phyloP scores from a whole-genome alignment of 1,140 invertebrate species.

The Trichonephila inaurata region DNA sequence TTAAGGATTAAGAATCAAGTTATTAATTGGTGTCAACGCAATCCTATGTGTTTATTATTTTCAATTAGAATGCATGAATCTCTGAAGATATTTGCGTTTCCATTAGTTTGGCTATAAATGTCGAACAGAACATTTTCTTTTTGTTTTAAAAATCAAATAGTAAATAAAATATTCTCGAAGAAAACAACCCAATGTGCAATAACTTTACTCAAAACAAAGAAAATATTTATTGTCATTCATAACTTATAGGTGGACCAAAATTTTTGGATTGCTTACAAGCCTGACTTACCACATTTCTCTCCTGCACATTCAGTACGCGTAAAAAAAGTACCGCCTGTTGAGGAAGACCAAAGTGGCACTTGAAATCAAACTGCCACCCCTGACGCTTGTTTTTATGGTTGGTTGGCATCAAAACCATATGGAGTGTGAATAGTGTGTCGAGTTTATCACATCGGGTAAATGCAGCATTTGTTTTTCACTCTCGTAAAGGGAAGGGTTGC shows the following conservation, averaged over 20 bases:
- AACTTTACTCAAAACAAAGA: not conserved
- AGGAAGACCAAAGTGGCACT: not conserved
- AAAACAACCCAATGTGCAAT: not conserved
- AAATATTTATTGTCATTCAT: not conserved
- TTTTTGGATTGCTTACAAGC: not conserved
- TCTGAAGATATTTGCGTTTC: too few relatives aligned
- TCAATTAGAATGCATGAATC: too few relatives aligned
- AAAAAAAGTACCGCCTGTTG: not conserved
- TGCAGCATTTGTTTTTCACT: not conserved
- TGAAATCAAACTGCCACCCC: constrained; percentile 18
- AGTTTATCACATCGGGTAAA: not conserved
- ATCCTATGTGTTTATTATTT: too few relatives aligned
- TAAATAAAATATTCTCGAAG: not conserved
- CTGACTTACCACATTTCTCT: constrained; percentile 23
- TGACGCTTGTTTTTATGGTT: constrained; percentile 14
- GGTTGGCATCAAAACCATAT: constrained; percentile 27
- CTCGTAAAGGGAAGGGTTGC: not conserved
- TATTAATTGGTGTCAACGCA: too few relatives aligned
- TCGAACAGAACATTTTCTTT: too few relatives aligned
- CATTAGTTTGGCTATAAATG: too few relatives aligned
- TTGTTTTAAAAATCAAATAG: too few relatives aligned
- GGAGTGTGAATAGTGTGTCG: constrained; percentile 1
- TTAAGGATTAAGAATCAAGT: too few relatives aligned
- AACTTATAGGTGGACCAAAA: not conserved
- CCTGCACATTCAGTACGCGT: not conserved